phyloP scores from a whole-genome alignment of 1,140 invertebrate species.

The Eufriesea mexicana region DNA sequence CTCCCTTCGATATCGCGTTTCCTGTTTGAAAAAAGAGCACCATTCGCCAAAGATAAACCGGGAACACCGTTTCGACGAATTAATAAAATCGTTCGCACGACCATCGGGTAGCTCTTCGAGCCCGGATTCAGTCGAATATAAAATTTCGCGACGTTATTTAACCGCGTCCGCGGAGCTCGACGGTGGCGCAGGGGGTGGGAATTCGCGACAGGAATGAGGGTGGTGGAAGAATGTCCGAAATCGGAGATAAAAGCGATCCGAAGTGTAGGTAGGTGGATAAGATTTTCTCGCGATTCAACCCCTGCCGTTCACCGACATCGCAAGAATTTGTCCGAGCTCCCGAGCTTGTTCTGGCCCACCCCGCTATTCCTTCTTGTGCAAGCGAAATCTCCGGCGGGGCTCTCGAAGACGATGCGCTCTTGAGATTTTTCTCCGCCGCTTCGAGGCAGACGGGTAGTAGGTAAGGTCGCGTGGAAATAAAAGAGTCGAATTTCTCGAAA shows the following conservation, averaged over 20 bases:
- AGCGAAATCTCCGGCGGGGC: constrained; percentile 49
- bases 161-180: not conserved
- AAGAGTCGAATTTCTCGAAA: constrained; percentile 74
- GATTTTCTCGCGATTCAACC: constrained; percentile 47
- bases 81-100: not conserved
- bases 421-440: constrained; percentile 69
- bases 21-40: not conserved
- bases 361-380: constrained; percentile 43
- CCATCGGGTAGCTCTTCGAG: not conserved
- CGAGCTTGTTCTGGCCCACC: constrained; percentile 36
- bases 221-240: constrained; percentile 32
- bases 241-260: constrained; percentile 48
- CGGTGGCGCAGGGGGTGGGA: constrained; percentile 7
- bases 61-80: not conserved
- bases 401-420: constrained; percentile 69
- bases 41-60: not conserved
- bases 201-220: constrained; percentile 24
- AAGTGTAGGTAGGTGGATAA: constrained; percentile 21
- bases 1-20: not conserved
- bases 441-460: constrained; percentile 50
- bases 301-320: constrained; percentile 37
- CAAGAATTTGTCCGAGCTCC: constrained; percentile 61
- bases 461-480: constrained; percentile 69
- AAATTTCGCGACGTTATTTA: not conserved
- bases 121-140: not conserved